Conservation (phyloP, 64 coral and sea anemone genomes). For the Pocillopora damicornis region DNA sequence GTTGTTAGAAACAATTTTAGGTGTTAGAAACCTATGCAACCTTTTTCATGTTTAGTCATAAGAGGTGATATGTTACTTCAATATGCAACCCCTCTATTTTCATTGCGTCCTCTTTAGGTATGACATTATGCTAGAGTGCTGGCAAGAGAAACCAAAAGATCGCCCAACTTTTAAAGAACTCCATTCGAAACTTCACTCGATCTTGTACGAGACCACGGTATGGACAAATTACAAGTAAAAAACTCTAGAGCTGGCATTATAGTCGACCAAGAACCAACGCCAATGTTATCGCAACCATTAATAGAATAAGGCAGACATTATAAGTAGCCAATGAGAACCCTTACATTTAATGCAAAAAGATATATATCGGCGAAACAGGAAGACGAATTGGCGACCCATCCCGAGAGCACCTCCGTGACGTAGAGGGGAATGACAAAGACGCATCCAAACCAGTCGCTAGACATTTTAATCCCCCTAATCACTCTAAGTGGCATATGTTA, state of each 20-base stretch:
- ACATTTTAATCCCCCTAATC: too few relatives aligned
- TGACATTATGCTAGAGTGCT: slow-evolving; percentile 8
- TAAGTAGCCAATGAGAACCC: too few relatives aligned
- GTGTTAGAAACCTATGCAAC: too few relatives aligned
- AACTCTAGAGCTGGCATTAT: background rate
- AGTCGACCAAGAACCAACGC: background rate
- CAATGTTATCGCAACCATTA: background rate
- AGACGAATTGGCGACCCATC: too few relatives aligned
- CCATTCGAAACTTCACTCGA: slow-evolving; percentile 4
- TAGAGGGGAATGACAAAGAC: too few relatives aligned
- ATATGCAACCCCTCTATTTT: background rate
- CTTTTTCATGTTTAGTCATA: background rate
- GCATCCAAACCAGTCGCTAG: too few relatives aligned
- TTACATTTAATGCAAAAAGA: too few relatives aligned
- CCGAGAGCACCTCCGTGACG: too few relatives aligned
- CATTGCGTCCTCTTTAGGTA: background rate
- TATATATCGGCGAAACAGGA: too few relatives aligned
- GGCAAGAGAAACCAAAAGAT: background rate
- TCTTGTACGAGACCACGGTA: background rate
- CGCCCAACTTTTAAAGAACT: slow-evolving; percentile 2
- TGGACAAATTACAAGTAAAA: background rate
- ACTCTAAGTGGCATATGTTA: too few relatives aligned
- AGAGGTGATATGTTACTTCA: background rate
- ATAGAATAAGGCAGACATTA: background rate
- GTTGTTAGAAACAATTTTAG: too few relatives aligned